Conservation (phyloP, 2,113 vertebrate species). For the Ciconia stormi region DNA sequence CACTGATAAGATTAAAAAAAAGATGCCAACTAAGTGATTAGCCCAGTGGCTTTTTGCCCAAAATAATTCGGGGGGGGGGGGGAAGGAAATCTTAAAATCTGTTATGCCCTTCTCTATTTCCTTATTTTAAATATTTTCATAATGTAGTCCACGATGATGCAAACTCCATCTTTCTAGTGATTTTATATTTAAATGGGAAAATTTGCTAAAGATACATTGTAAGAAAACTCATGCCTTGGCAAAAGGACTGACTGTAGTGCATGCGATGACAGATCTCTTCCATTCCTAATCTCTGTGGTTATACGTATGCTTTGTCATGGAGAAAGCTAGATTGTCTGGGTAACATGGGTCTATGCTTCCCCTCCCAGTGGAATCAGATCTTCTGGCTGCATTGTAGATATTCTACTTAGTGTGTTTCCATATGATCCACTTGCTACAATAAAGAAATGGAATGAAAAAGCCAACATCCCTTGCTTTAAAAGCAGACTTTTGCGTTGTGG, state of each 20-base stretch:
- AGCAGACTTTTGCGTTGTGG: not conserved
- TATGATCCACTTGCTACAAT: not conserved
- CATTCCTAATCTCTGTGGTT: not conserved
- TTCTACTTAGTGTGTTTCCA: not conserved
- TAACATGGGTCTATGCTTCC: not conserved
- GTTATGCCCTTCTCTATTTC: not conserved
- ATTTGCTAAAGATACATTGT: not conserved
- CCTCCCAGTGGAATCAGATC: not conserved
- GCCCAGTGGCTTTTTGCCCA: not conserved
- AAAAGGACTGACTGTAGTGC: not conserved
- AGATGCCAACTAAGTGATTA: not conserved
- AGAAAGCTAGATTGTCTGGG: not conserved
- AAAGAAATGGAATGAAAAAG: not conserved
- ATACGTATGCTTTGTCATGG: not conserved
- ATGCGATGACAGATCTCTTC: not conserved
- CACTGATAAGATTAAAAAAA: not conserved
- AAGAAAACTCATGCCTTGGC: not conserved
- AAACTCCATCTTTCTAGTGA: not conserved
- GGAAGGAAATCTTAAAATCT: not conserved
- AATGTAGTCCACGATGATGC: not conserved
- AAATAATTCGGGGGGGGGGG: not conserved
- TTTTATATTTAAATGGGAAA: not conserved
- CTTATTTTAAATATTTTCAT: not conserved
- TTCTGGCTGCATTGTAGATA: not conserved
- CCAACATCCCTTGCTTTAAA: not conserved